Base-by-base conservation (phyloP, 2,797 vertebrate genomes). In the Percopsis omiscomaycus region DNA sequence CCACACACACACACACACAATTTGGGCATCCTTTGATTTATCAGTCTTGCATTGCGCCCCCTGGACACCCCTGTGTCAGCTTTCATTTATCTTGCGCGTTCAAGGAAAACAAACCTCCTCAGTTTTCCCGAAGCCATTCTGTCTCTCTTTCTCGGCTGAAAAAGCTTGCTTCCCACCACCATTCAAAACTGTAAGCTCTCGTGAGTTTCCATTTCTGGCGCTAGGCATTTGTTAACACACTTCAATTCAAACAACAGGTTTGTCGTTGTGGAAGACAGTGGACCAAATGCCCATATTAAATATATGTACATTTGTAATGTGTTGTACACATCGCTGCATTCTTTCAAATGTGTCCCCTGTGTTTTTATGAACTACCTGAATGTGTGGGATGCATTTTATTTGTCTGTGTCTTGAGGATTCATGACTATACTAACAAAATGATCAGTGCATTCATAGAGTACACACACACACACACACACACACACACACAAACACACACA, bases 41-140 rank as follows among this genome's bases (percentile, higher is more conserved):
- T 64, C 71, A 76, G 58, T 66, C 69, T 69, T 5, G 13, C 56
- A 27, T 2, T 0, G 3, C 42, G 58, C 64, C 81, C 74, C 50
- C 50, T 3, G 74, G 79, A 67, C 51, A 64, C 51, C 0, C 44
- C 32, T 9, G 1, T 42, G 69, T 70, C 82, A 63, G 73, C 27
- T 55, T 65, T 63, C 74, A 85, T 88, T 72, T 29, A 62, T 85
- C 75, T 77, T 68, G 60, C 58, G 60, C 45, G 11, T 61, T 59
- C 30, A 61, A 64, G 74, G 57, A 8, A 75, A 72, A 46, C 37
- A 37, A 22, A 72, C 44, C 71, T 73, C 69, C 64, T 4, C 37
- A 28, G 16, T 27, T 46, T 6, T 27, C 56, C 16, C n/a, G 22
- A 28, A 74, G 75, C 37, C 32, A 0, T 3, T 47, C 56, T 37